phyloP scores from a whole-genome alignment of 2,888 invertebrate species.

The Oxycera nigricornis region DNA sequence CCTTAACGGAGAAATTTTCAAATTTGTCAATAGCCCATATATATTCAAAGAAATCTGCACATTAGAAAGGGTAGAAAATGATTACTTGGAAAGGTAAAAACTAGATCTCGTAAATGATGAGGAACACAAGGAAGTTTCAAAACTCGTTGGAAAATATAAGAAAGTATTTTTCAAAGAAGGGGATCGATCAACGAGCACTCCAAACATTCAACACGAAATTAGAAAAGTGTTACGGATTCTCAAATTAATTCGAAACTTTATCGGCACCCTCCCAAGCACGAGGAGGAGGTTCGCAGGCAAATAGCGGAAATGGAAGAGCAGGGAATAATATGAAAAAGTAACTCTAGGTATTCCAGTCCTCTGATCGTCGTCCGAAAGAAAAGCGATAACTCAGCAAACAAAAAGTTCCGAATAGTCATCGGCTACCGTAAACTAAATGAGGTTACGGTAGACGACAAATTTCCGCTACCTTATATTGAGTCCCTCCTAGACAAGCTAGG shows the following conservation, averaged over 20 bases:
- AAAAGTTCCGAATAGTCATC: conserved; percentile 44
- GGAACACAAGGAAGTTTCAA: too few relatives aligned
- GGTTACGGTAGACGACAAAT: conserved; percentile 44
- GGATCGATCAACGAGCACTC: conserved; percentile 36
- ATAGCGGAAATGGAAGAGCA: conserved; percentile 43
- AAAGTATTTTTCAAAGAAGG: conserved; percentile 46
- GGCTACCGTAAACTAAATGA: conserved; percentile 46
- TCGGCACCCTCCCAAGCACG: conserved; percentile 40
- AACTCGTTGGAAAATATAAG: too few relatives aligned
- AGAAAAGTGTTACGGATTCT: conserved; percentile 36
- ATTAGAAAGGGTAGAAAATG: too few relatives aligned
- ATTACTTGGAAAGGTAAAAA: too few relatives aligned
- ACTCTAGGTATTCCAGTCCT: conserved; percentile 39
- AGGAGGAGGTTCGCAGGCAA: conserved; percentile 30
- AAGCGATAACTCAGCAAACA: conserved; percentile 40
- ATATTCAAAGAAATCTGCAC: too few relatives aligned
- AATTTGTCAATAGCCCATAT: too few relatives aligned
- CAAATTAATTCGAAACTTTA: conserved; percentile 43
- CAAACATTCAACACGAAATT: conserved; percentile 38
- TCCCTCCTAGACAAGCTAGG: conserved; percentile 40
- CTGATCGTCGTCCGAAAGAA: conserved; percentile 44
- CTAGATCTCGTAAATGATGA: too few relatives aligned
- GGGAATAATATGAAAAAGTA: conserved; percentile 43
- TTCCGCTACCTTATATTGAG: conserved; percentile 44
- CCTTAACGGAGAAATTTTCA: too few relatives aligned